These are phyloP conservation scores for Drosophila mimetica DNA, from an alignment of 2,888 invertebrate species.

Conservation along the genomic window DNA sequence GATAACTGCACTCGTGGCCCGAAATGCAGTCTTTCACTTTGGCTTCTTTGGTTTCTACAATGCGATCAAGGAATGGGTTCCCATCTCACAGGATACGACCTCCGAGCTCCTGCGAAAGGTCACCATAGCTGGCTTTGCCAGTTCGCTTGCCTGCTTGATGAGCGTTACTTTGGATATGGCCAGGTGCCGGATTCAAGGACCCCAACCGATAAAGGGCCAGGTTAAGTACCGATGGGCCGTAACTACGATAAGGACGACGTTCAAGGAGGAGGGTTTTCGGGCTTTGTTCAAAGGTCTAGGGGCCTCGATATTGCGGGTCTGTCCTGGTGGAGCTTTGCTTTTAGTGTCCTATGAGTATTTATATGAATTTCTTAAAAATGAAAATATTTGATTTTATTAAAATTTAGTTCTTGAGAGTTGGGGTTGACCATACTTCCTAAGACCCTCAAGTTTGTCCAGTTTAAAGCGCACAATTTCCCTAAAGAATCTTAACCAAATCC, in stretches of 20 bases:
- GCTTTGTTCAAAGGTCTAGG: conserved; percentile 53
- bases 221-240: conserved; percentile 46
- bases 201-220: conserved; percentile 52
- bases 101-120: conserved; percentile 24
- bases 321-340: conserved; percentile 39
- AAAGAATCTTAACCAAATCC: no score
- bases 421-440: no score
- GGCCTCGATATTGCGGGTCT: conserved; percentile 36
- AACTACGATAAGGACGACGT: conserved; percentile 25
- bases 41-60: conserved; percentile 44
- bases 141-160: conserved; percentile 24
- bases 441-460: no score
- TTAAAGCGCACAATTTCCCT: no score
- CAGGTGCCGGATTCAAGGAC: conserved; percentile 60
- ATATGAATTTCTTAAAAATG: background rate
- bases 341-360: conserved; percentile 29
- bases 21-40: conserved; percentile 51
- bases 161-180: conserved; percentile 49
- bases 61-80: background rate
- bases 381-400: background rate
- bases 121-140: conserved; percentile 5
- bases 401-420: no score
- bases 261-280: conserved; percentile 44
- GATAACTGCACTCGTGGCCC: conserved; percentile 12
- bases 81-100: fast-evolving